A percentile compares a stretch with the other conserved stretches of the same genome.
These are phyloP conservation scores for Aspidiotus rigidus DNA, from an alignment of 2,888 invertebrate genomes.

Conservation along the genomic window DNA sequence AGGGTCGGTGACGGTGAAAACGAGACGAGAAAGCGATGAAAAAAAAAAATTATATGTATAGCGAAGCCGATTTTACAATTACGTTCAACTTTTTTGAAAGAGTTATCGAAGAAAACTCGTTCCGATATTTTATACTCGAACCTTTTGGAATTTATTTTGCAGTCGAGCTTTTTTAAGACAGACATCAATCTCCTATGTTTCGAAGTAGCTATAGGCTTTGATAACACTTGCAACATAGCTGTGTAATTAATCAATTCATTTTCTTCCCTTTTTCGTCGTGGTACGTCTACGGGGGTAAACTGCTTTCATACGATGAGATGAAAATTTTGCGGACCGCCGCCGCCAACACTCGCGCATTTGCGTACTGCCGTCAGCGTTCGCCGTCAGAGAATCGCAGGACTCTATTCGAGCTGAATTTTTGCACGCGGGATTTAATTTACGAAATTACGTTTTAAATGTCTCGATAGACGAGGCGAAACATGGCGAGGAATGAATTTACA, in stretches of 20 bases:
- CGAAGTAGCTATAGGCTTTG: slow-evolving; percentile 8
- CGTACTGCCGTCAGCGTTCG: no score
- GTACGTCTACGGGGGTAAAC: background rate
- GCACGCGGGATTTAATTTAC: slow-evolving; percentile 3
- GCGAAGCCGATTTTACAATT: slow-evolving; percentile 12
- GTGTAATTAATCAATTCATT: slow-evolving; percentile 17
- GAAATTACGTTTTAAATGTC: background rate
- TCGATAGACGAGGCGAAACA: no score
- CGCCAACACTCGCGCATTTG: background rate
- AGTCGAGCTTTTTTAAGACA: slow-evolving; percentile 17
- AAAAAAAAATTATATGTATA: background rate
- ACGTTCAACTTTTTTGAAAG: slow-evolving; percentile 6
- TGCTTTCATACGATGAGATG: background rate
- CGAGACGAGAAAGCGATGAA: background rate
- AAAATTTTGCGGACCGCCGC: background rate
- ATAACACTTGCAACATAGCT: slow-evolving; percentile 2
- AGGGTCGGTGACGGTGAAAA: background rate
- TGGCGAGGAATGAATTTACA: no score
- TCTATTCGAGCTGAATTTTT: background rate
- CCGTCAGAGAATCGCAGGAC: no score
- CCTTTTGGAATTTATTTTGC: slow-evolving; percentile 2
- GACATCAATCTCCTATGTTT: slow-evolving; percentile 23
- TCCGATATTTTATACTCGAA: slow-evolving; percentile 6
- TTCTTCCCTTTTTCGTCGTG: background rate
- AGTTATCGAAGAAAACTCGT: slow-evolving; percentile 11